phyloP scores from a whole-genome alignment of 2,113 vertebrate genomes.

The Regulus satrapa region DNA sequence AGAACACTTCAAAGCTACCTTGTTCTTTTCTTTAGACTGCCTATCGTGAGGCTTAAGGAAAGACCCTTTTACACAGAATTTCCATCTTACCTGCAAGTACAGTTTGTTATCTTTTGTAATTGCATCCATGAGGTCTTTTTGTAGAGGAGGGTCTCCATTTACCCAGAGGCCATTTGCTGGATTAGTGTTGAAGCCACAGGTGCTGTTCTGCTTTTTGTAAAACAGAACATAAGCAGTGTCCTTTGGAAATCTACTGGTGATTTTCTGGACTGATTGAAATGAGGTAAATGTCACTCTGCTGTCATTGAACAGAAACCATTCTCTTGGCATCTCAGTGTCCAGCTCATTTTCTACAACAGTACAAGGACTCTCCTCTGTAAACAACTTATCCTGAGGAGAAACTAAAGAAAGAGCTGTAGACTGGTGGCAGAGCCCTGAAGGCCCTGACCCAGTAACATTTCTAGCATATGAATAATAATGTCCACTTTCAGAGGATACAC shows the following conservation, averaged over 20 bases:
- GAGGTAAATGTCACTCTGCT: slow-evolving; percentile 96
- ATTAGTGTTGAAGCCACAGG: slow-evolving; percentile 51
- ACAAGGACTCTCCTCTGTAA: slow-evolving; percentile 54
- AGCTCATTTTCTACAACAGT: slow-evolving; percentile 70
- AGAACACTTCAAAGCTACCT: background rate
- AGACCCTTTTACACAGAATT: background rate
- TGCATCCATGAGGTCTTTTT: slow-evolving; percentile 97
- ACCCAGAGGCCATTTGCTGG: slow-evolving; percentile 77
- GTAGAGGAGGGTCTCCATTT: slow-evolving; percentile 90
- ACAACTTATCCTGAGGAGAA: slow-evolving; percentile 60
- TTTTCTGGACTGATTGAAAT: slow-evolving; percentile 94
- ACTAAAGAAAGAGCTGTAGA: slow-evolving; percentile 66
- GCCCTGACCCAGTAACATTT: slow-evolving; percentile 78
- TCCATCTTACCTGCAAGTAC: slow-evolving; percentile 89
- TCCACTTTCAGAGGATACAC: slow-evolving; percentile 95
- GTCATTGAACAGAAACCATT: slow-evolving; percentile 98
- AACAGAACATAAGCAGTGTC: slow-evolving; percentile 97
- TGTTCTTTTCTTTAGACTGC: background rate
- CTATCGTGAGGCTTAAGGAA: background rate
- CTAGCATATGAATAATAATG: slow-evolving; percentile 97
- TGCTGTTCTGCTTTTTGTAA: slow-evolving; percentile 87
- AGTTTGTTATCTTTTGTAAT: slow-evolving; percentile 98
- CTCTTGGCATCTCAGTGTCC: slow-evolving; percentile 74
- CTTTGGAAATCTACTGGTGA: slow-evolving; percentile 95
- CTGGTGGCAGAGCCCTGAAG: slow-evolving; percentile 67